Evolutionary conservation across 2,113 vertebrate species (phyloP).

Genomic region (Camelus dromedarius): DNA sequence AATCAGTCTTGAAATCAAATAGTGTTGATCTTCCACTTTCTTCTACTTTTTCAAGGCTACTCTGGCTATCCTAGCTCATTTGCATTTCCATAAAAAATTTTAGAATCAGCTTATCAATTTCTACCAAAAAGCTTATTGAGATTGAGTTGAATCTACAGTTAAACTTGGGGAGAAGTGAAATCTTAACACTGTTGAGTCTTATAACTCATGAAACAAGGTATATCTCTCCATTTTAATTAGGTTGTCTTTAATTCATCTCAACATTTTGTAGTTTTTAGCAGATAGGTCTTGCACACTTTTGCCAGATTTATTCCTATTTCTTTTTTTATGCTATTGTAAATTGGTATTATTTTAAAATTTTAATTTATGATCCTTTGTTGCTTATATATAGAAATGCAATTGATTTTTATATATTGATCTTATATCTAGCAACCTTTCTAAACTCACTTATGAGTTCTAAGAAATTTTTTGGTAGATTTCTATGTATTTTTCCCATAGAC

Average conservation of each 20-base stretch:
- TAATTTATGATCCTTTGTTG: background rate
- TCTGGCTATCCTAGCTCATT: background rate
- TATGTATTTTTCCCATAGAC: background rate
- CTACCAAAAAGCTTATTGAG: background rate
- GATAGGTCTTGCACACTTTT: background rate
- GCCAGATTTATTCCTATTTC: background rate
- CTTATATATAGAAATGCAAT: background rate
- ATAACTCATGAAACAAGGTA: background rate
- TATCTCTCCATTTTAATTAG: background rate
- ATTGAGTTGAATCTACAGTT: background rate
- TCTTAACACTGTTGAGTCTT: background rate
- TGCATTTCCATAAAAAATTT: background rate
- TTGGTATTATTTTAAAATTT: background rate
- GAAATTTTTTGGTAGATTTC: background rate
- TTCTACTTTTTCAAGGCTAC: background rate
- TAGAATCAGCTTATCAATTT: background rate
- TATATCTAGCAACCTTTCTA: background rate
- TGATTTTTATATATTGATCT: background rate
- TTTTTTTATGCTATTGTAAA: background rate
- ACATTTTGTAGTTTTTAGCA: background rate
- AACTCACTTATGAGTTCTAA: background rate
- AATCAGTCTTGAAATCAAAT: background rate
- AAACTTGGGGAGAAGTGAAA: background rate
- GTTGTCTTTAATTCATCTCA: background rate
- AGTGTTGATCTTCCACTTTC: background rate